A percentile compares a stretch with the other conserved stretches of the same genome.
Evolutionary conservation across 2,797 vertebrate genomes (phyloP).

Genomic region (Anas georgica): DNA sequence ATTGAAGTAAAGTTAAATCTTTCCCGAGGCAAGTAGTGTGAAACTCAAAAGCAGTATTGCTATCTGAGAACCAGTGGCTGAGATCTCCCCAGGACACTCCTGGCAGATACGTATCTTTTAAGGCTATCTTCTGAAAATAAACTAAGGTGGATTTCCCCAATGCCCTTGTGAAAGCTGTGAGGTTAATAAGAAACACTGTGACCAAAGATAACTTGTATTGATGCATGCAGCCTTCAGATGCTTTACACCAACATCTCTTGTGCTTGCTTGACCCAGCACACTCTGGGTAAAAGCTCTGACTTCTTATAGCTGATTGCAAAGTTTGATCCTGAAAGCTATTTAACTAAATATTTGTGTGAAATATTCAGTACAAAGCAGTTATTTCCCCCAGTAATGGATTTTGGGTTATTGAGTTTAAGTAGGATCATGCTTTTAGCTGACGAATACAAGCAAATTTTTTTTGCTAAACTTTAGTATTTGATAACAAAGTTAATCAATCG

Average conservation of each 20-base stretch:
- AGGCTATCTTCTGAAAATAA: neutral
- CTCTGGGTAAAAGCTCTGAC: neutral
- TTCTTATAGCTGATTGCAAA: neutral
- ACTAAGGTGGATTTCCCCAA: neutral
- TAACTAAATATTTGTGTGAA: neutral
- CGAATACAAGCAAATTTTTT: neutral
- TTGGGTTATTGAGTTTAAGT: neutral
- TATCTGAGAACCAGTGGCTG: neutral
- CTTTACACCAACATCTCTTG: neutral
- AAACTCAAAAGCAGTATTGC: neutral
- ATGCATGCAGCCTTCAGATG: neutral
- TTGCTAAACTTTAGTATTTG: neutral
- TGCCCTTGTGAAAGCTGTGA: neutral
- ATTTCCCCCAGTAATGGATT: neutral
- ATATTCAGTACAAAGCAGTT: neutral
- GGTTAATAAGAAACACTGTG: neutral
- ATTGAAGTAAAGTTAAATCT: neutral
- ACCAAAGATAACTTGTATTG: neutral
- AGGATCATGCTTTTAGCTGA: neutral
- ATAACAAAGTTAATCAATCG: neutral
- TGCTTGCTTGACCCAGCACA: neutral
- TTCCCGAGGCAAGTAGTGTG: neutral
- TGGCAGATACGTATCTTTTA: neutral
- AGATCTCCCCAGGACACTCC: neutral
- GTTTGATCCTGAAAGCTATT: neutral